These are phyloP conservation scores for Drosophila macrospina DNA, from an alignment of 2,888 invertebrate species.

Conservation along the genomic window DNA sequence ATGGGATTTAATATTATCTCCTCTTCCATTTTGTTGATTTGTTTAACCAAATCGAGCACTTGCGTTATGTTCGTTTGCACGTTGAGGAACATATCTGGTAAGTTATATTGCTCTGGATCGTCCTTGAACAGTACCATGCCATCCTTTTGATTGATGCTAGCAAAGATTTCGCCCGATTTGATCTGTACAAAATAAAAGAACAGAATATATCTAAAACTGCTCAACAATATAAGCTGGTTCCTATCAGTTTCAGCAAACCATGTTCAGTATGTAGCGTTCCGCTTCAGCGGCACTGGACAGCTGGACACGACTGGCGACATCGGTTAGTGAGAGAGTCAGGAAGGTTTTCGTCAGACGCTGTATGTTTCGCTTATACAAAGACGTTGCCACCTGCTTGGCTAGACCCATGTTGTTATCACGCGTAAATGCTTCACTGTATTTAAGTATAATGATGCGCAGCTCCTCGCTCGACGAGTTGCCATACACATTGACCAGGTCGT, in stretches of 20 bases:
- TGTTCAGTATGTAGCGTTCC: conserved; percentile 96
- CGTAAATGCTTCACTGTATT: conserved; percentile 92
- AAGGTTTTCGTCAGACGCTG: conserved; percentile 95
- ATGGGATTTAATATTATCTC: conserved; percentile 97
- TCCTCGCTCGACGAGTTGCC: conserved; percentile 90
- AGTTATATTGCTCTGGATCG: conserved; percentile 97
- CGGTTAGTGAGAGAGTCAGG: conserved; percentile 90
- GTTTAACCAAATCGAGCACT: conserved; percentile 95
- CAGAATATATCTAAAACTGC: neutral
- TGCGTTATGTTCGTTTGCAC: conserved; percentile 94
- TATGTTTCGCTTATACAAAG: conserved; percentile 97
- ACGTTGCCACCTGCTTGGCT: conserved; percentile 92
- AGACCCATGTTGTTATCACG: conserved; percentile 92
- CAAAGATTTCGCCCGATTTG: conserved; percentile 98
- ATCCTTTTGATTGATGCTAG: conserved; percentile 98
- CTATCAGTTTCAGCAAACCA: conserved; percentile 88
- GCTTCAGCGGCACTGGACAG: conserved; percentile 94
- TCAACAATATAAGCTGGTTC: too few species aligned
- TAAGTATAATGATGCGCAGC: conserved; percentile 89
- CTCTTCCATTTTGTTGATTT: conserved; percentile 96
- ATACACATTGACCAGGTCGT: conserved; percentile 94
- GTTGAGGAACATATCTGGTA: conserved; percentile 93
- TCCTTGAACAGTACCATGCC: conserved; percentile 99
- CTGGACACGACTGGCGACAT: conserved; percentile 93
- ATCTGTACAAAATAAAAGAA: conserved; percentile 88